Evolutionary conservation across 2,797 vertebrate species (phyloP).

Genomic region (Miopithecus talapoin): DNA sequence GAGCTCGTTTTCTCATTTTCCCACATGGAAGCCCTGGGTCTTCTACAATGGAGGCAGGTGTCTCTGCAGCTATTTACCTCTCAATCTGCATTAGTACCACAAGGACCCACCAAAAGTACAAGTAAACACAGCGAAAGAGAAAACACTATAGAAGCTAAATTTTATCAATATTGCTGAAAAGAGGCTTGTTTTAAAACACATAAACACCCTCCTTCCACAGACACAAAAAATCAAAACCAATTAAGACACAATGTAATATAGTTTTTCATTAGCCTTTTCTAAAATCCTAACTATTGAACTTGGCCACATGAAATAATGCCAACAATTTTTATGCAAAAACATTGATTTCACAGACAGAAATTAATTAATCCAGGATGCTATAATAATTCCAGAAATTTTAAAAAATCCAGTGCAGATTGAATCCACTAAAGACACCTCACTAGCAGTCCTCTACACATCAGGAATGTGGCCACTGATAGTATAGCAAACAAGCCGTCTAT

Average conservation of each 20-base stretch:
- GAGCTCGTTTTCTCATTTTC: not conserved
- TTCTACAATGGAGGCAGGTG: not conserved
- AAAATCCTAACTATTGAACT: constrained; percentile 1
- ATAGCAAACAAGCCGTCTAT: not conserved
- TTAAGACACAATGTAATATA: not conserved
- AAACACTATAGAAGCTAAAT: not conserved
- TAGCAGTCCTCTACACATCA: not conserved
- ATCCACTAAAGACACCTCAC: not conserved
- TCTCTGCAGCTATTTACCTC: not conserved
- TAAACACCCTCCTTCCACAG: not conserved
- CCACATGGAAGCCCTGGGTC: not conserved
- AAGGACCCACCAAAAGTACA: not conserved
- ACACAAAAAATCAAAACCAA: not conserved
- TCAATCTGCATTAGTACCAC: not conserved
- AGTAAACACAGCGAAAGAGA: not conserved
- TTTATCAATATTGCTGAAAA: not conserved
- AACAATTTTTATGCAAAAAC: not conserved
- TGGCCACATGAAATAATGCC: constrained; percentile 5
- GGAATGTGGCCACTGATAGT: not conserved
- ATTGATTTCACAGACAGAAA: not conserved
- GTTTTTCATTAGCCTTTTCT: constrained; percentile 6
- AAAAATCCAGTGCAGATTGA: not conserved
- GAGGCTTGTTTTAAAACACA: not conserved
- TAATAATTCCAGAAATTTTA: not conserved
- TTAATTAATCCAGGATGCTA: not conserved